phyloP scores from a whole-genome alignment of 2,797 vertebrate species.

The Pipistrellus kuhlii region DNA sequence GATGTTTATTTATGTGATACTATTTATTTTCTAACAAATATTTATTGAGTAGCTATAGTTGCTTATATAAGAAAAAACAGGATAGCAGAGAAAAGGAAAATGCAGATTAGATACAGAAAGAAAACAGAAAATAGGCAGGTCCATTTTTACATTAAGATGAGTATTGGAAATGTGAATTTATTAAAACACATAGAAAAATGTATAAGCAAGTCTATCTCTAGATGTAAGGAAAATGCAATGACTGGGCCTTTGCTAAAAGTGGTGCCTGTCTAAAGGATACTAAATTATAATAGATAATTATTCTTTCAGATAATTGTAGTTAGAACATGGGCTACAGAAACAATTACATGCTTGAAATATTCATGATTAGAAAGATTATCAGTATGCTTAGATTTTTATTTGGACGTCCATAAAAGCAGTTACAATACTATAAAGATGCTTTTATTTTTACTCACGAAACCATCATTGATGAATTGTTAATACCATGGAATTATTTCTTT shows the following conservation, averaged over 20 bases:
- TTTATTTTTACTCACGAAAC: slow-evolving; percentile 44
- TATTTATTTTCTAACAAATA: slow-evolving; percentile 50
- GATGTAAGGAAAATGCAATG: not conserved
- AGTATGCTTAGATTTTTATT: slow-evolving; percentile 7
- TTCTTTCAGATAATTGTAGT: not conserved
- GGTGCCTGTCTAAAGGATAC: not conserved
- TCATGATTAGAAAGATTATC: slow-evolving; percentile 50
- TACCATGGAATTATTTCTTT: slow-evolving; percentile 31
- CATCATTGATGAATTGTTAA: slow-evolving; percentile 48
- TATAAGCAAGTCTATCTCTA: not conserved
- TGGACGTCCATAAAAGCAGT: slow-evolving; percentile 31
- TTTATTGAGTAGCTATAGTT: not conserved
- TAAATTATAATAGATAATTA: slow-evolving; percentile 12
- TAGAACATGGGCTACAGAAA: slow-evolving; percentile 31
- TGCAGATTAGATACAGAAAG: not conserved
- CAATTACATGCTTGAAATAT: slow-evolving; percentile 15
- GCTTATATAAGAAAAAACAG: not conserved
- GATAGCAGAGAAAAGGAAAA: not conserved
- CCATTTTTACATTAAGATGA: not conserved
- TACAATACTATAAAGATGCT: not conserved
- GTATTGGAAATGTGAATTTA: slow-evolving; percentile 12
- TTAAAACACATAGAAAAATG: slow-evolving; percentile 34
- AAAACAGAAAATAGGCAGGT: not conserved
- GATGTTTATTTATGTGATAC: slow-evolving; percentile 29
- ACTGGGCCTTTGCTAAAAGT: not conserved